phyloP scores from a whole-genome alignment of 2,888 invertebrate genomes.

The Theretra japonica region DNA sequence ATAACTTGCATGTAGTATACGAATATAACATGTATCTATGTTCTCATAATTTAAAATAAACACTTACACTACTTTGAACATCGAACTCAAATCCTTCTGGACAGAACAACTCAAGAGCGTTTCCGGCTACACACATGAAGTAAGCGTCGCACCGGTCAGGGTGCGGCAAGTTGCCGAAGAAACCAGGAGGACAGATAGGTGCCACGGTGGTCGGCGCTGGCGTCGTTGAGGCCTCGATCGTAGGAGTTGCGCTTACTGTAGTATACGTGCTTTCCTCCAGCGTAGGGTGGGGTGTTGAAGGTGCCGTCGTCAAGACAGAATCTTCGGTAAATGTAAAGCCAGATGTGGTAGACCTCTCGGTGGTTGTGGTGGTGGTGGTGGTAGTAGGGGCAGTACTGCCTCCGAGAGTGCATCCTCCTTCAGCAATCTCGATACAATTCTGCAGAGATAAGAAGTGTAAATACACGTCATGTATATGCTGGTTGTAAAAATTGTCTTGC shows the following conservation, averaged over 20 bases:
- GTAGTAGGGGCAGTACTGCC: constrained; percentile 4
- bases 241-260: constrained; percentile 5
- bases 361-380: neutral
- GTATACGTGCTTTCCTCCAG: neutral
- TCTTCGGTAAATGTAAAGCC: neutral
- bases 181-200: constrained; percentile 35
- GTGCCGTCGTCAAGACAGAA: neutral
- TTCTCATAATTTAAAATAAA: neutral
- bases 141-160: constrained; percentile 44
- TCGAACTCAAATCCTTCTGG: constrained; percentile 32
- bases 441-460: constrained; percentile 33
- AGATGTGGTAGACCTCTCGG: constrained; percentile 3
- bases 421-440: constrained; percentile 41
- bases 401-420: constrained; percentile 43
- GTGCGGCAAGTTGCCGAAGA: constrained; percentile 45
- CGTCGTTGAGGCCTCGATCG: constrained; percentile 22
- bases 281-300: constrained; percentile 1
- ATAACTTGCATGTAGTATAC: neutral
- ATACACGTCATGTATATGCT: neutral
- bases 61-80: constrained; percentile 17
- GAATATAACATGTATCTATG: too few relatives aligned
- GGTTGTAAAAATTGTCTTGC: too few relatives aligned
- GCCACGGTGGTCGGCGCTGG: constrained; percentile 28
- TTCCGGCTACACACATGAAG: constrained; percentile 43
- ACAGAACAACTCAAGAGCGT: constrained; percentile 38